Evolutionary conservation across 1,140 invertebrate genomes (phyloP).

Genomic region (Campodea augens): DNA sequence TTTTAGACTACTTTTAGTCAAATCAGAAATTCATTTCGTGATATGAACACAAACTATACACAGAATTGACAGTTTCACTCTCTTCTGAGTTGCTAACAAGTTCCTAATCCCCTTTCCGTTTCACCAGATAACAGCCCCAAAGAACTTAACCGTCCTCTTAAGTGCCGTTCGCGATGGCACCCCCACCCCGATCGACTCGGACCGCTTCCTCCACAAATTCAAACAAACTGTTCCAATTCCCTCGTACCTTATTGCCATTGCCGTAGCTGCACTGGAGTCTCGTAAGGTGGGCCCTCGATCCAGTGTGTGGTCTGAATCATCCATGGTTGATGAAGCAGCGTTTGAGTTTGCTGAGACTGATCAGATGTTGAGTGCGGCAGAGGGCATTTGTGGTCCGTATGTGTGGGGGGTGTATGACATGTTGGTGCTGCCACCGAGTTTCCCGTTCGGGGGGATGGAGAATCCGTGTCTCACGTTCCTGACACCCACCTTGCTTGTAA

Average conservation of each 20-base stretch:
- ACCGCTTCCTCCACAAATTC: conserved; percentile 36
- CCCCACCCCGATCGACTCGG: conserved; percentile 18
- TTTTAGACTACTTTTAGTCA: no score
- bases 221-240: conserved; percentile 55
- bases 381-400: conserved; percentile 59
- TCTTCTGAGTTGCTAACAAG: no score
- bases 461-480: conserved; percentile 92
- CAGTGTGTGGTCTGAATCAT: conserved; percentile 74
- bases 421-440: conserved; percentile 77
- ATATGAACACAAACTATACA: no score
- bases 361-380: conserved; percentile 59
- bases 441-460: conserved; percentile 93
- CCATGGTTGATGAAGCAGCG: conserved; percentile 60
- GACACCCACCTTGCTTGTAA: conserved; percentile 65
- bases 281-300: conserved; percentile 55
- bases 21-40: no score
- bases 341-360: conserved; percentile 78
- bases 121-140: conserved; percentile 46
- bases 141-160: conserved; percentile 66
- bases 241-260: conserved; percentile 66
- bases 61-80: no score
- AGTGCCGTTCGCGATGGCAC: conserved; percentile 49
- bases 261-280: conserved; percentile 59
- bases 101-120: no score
- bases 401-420: conserved; percentile 77